Conservation (phyloP, 2,113 vertebrate species). For the Rhodinocichla rosea region DNA sequence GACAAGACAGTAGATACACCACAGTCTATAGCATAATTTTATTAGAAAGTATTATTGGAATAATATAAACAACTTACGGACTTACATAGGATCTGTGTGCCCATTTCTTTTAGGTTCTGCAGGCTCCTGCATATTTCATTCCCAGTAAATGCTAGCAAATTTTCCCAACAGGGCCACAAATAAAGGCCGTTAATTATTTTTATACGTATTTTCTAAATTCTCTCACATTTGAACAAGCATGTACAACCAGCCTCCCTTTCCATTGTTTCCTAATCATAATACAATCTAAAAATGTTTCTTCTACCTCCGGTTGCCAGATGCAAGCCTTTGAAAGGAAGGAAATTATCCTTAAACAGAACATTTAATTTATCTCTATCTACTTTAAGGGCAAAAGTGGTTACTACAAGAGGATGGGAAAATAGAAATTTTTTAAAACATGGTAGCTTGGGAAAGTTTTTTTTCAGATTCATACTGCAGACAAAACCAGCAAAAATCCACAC, state of each 20-base stretch:
- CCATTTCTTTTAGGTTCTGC: neutral
- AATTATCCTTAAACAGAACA: neutral
- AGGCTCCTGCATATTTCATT: neutral
- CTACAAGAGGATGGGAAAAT: neutral
- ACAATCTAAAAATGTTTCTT: neutral
- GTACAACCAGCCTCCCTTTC: neutral
- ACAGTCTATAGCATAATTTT: neutral
- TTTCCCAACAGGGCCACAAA: neutral
- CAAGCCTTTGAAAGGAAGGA: neutral
- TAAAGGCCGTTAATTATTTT: neutral
- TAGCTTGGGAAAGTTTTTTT: neutral
- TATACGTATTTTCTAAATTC: neutral
- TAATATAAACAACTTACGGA: neutral
- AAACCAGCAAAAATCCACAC: neutral
- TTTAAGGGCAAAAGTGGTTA: neutral
- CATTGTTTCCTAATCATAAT: neutral
- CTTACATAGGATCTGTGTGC: neutral
- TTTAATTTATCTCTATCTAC: neutral
- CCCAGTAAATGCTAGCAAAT: neutral
- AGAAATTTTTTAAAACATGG: neutral
- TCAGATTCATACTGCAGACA: neutral
- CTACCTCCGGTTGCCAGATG: neutral
- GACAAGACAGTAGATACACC: neutral
- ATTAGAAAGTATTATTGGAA: neutral
- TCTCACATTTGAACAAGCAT: neutral